Percentiles rank a stretch among this genome's conserved stretches.
Conservation (phyloP, 2,797 vertebrate species). For the Acrossocheilus fasciatus region DNA sequence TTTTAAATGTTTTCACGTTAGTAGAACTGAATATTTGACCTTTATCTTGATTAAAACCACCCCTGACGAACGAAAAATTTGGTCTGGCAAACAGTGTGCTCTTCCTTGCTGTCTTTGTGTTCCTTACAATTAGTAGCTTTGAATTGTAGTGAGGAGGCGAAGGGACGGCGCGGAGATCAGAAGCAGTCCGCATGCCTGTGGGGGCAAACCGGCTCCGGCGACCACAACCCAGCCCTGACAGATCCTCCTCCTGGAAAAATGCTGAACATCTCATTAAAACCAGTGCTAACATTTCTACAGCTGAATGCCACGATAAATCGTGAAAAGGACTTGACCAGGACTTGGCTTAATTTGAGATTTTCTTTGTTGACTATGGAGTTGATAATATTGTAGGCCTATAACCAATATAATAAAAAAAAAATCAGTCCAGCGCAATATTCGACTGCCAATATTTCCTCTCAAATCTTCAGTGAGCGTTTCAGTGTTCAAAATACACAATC, state of each 20-base stretch:
- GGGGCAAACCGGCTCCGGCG: constrained; percentile 92
- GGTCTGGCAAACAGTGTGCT: constrained; percentile 75
- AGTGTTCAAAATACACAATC: not conserved
- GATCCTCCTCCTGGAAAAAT: constrained; percentile 72
- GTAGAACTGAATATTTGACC: constrained; percentile 34
- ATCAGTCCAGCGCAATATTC: not conserved
- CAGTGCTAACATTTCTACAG: constrained; percentile 62
- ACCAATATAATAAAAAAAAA: not conserved
- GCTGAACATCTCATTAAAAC: constrained; percentile 70
- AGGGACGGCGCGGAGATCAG: constrained; percentile 85
- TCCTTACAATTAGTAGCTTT: constrained; percentile 83
- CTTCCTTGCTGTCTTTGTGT: constrained; percentile 76
- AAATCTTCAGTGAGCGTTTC: not conserved
- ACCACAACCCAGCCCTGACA: constrained; percentile 84
- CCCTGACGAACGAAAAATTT: constrained; percentile 55
- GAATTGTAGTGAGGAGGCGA: constrained; percentile 83
- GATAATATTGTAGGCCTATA: not conserved
- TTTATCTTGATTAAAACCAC: constrained; percentile 62
- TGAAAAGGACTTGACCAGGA: not conserved
- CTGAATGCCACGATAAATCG: constrained; percentile 22
- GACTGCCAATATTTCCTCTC: not conserved
- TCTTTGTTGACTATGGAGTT: not conserved
- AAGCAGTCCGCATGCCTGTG: constrained; percentile 94
- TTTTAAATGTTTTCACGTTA: not conserved
- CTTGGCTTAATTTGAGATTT: not conserved